phyloP scores from a whole-genome alignment of 2,888 invertebrate genomes.

The Rhagonycha fulva region DNA sequence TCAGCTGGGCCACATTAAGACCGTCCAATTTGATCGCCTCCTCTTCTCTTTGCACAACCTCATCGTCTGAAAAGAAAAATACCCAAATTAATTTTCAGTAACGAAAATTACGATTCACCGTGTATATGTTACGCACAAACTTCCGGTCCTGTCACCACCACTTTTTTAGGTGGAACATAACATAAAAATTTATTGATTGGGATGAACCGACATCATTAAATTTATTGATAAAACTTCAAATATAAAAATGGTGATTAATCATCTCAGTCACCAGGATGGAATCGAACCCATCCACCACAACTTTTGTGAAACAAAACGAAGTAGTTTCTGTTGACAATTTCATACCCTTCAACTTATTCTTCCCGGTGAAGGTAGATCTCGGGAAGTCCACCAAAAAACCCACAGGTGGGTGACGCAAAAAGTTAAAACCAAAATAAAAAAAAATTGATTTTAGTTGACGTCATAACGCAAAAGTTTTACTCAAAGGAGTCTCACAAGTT shows the following conservation, averaged over 20 bases:
- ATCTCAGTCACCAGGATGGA: slow-evolving; percentile 8
- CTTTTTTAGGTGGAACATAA: background rate
- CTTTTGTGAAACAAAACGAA: slow-evolving; percentile 12
- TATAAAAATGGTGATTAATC: slow-evolving; percentile 7
- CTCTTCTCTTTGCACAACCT: slow-evolving; percentile 88
- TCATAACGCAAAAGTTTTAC: slow-evolving; percentile 49
- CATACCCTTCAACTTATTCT: slow-evolving; percentile 49
- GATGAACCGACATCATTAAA: slow-evolving; percentile 3
- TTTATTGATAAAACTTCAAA: slow-evolving; percentile 38
- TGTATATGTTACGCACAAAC: background rate
- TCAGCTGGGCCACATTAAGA: slow-evolving; percentile 90
- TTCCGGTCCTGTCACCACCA: background rate
- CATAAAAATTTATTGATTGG: slow-evolving; percentile 11
- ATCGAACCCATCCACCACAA: slow-evolving; percentile 15
- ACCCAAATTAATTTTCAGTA: background rate
- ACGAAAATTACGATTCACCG: background rate
- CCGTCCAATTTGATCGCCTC: slow-evolving; percentile 96
- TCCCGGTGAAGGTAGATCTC: slow-evolving; percentile 40
- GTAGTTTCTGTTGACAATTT: slow-evolving; percentile 4
- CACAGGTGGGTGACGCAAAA: slow-evolving; percentile 15
- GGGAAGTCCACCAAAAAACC: slow-evolving; percentile 37
- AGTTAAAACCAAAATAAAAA: background rate
- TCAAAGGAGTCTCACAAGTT: slow-evolving; percentile 34
- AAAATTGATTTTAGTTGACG: slow-evolving; percentile 42
- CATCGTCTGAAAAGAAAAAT: slow-evolving; percentile 70